Evolutionary conservation across 2,113 vertebrate genomes (phyloP).

Genomic region (Chaetura pelagica): DNA sequence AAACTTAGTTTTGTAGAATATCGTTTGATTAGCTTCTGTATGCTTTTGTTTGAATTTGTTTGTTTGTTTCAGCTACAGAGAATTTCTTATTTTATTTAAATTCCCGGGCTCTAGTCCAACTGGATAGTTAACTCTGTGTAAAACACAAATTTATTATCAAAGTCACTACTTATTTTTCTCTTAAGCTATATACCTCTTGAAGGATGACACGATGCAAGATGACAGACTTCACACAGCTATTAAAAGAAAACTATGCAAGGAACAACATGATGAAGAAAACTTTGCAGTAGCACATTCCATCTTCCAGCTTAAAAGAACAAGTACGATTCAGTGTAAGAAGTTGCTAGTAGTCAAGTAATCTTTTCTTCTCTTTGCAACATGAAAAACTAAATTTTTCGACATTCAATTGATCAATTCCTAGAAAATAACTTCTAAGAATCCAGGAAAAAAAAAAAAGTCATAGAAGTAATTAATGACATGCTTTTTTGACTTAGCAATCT

Average conservation of each 20-base stretch:
- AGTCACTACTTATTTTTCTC: not conserved
- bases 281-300: not conserved
- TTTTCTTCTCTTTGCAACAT: not conserved
- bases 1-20: not conserved
- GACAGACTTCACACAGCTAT: not conserved
- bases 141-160: not conserved
- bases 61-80: not conserved
- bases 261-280: not conserved
- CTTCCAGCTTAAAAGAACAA: not conserved
- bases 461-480: not conserved
- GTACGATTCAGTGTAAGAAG: not conserved
- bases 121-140: not conserved
- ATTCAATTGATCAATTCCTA: not conserved
- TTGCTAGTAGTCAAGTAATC: not conserved
- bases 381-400: not conserved
- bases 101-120: not conserved
- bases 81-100: not conserved
- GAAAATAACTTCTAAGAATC: not conserved
- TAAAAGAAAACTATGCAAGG: not conserved
- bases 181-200: not conserved
- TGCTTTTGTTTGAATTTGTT: too few species aligned
- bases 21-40: too few species aligned
- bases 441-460: not conserved
- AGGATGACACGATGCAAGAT: not conserved
- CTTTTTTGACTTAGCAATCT: not conserved